phyloP scores from a whole-genome alignment of 2,888 invertebrate species.

The Leucoptera coffeella region DNA sequence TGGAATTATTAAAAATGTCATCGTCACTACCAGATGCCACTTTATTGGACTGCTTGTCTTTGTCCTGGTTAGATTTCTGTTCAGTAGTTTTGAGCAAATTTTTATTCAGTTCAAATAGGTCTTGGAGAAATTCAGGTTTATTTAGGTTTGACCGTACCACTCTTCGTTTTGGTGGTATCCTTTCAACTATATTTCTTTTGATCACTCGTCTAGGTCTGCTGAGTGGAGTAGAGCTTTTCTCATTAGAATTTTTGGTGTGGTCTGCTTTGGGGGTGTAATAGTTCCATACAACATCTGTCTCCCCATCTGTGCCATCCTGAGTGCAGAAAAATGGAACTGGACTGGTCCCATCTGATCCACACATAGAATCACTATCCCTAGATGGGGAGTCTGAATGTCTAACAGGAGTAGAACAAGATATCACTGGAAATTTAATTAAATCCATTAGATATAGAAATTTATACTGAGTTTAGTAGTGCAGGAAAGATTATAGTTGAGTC shows the following conservation, averaged over 20 bases:
- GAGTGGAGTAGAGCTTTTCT: conserved; percentile 31
- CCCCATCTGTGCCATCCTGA: conserved; percentile 43
- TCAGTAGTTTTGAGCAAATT: conserved; percentile 28
- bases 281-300: conserved; percentile 45
- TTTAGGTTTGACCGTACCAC: conserved; percentile 19
- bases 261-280: conserved; percentile 43
- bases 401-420: no score
- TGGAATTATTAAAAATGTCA: conserved; percentile 27
- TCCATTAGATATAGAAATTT: no score
- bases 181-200: conserved; percentile 21
- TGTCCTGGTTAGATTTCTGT: conserved; percentile 14
- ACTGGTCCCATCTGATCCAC: conserved; percentile 33
- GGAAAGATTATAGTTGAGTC: no score
- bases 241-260: conserved; percentile 13
- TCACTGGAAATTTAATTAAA: no score
- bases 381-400: conserved; percentile 35
- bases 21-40: conserved; percentile 24
- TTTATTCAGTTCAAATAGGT: conserved; percentile 34
- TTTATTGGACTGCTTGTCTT: conserved; percentile 8
- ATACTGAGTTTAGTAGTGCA: no score
- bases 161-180: conserved; percentile 22
- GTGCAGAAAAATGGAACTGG: conserved; percentile 44
- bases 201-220: conserved; percentile 21
- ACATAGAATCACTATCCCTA: conserved; percentile 34
- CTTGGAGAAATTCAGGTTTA: conserved; percentile 31